Percentiles rank a stretch among this genome's conserved stretches.
phyloP scores from a whole-genome alignment of 1,140 invertebrate genomes.

The Bombus picipes region DNA sequence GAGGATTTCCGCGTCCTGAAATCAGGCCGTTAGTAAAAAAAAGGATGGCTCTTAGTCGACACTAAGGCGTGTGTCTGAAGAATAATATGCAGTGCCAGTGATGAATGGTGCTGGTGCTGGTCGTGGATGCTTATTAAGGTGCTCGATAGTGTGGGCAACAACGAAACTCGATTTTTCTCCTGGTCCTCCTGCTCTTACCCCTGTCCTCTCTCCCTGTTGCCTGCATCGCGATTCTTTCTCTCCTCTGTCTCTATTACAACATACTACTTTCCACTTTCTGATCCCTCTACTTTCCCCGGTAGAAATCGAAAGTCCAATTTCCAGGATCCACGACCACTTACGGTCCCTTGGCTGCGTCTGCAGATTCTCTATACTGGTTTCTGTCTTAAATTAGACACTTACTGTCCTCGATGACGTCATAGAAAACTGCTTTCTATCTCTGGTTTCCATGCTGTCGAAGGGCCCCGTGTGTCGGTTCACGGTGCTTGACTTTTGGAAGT shows the following conservation, averaged over 20 bases:
- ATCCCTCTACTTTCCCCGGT: too few species aligned
- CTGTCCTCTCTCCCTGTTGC: not conserved
- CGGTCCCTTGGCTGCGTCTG: not conserved
- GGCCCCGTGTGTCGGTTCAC: not conserved
- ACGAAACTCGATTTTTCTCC: conserved; percentile 47
- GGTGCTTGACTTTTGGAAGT: not conserved
- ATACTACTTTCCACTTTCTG: not conserved
- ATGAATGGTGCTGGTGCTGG: conserved; percentile 55
- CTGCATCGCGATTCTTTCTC: not conserved
- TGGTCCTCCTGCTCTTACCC: conserved; percentile 51
- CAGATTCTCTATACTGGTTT: not conserved
- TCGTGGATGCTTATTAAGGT: conserved; percentile 45
- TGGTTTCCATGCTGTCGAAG: not conserved
- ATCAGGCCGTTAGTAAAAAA: conserved; percentile 67
- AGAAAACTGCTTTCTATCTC: not conserved
- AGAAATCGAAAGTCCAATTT: too few species aligned
- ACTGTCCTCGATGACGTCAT: not conserved
- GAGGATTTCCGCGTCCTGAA: conserved; percentile 57
- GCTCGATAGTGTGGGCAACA: conserved; percentile 35
- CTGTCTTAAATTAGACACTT: not conserved
- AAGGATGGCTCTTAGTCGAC: not conserved
- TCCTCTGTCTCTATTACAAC: not conserved
- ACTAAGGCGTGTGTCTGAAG: conserved; percentile 23
- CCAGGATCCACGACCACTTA: not conserved
- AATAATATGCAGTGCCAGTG: conserved; percentile 47